These are phyloP conservation scores for Crepidodera aurea DNA, from an alignment of 2,888 invertebrate genomes.

Conservation along the genomic window DNA sequence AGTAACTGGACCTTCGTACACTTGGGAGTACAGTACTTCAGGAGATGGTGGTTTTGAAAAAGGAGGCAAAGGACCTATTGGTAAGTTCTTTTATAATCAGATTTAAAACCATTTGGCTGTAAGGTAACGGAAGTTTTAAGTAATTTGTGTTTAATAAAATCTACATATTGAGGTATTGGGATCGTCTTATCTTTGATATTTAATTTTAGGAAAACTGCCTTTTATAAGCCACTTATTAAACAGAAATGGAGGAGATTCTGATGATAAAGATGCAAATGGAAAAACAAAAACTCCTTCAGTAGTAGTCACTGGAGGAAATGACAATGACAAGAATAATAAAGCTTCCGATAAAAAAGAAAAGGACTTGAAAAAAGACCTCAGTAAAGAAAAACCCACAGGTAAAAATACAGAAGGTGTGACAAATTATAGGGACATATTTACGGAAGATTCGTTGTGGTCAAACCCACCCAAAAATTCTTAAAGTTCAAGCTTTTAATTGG, in stretches of 20 bases:
- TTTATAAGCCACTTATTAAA: background rate
- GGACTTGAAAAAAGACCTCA: too few relatives aligned
- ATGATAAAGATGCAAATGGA: background rate
- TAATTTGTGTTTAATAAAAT: too few relatives aligned
- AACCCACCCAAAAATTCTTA: too few relatives aligned
- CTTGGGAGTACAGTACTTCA: background rate
- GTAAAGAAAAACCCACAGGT: background rate
- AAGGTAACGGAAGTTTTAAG: too few relatives aligned
- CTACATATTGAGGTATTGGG: too few relatives aligned
- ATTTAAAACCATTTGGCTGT: too few relatives aligned
- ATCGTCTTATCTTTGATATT: too few relatives aligned
- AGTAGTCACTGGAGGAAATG: background rate
- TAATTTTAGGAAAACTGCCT: background rate
- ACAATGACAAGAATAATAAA: background rate
- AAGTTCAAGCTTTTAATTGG: too few relatives aligned
- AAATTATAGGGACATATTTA: too few relatives aligned
- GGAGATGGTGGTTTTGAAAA: background rate
- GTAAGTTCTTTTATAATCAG: too few relatives aligned
- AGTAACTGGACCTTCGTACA: background rate
- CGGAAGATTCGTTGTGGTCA: too few relatives aligned
- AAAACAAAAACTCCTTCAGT: background rate
- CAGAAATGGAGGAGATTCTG: background rate
- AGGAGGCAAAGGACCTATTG: background rate
- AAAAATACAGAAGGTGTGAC: too few relatives aligned
- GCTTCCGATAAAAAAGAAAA: background rate